Base-by-base conservation (phyloP, 1,140 invertebrate genomes). In the Drosophila virilis region DNA sequence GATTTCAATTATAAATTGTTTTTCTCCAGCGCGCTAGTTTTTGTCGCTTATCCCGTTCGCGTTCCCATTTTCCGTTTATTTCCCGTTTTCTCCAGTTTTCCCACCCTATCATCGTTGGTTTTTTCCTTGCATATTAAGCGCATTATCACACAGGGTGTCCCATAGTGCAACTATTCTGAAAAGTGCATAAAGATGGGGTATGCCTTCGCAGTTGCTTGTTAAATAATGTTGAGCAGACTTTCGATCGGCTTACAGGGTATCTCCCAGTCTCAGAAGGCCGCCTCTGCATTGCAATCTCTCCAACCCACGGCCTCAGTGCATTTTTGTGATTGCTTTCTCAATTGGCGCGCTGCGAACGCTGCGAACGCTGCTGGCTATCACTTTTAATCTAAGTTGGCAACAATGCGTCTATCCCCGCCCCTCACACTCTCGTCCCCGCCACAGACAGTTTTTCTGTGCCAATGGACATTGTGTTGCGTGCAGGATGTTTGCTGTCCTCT, bases 1-100 rank as follows among this genome's bases (percentile, higher is more conserved):
- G 83, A 89, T 89, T 88, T 88, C 84, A 88, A 86, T 88, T 86
- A 86, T 83, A 86, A 83, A 86, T 86, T 86, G 78, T 66, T 71
- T 78, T 85, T 73, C 69, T 59, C 52, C 42, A 28, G 22, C 51
- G 17, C 46, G 3, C 54, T 45, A 12, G 2, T 55, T 60, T 35
- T 72, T 67, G 17, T 74, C 50, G 35, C 45, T 68, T 35, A 46
- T 80, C 38, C 45, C 43, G 6, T 42, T 59, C 9, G 42, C 17
- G 10, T 28, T 17, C 9, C 10, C 8, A 13, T 48, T 40, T 8
- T 48, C n/a, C 46, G 15, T 37, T 28, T 28, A 43, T 43, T 40
- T 43, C 6, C 42, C 42, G 12, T 43, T 43, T 7, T 17, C 17
- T 28, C 3, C 3, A 5, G 4, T 28, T 28, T 28, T 28, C 4